Base-by-base conservation (phyloP, 1,140 invertebrate genomes). In the Bilobella aurantiaca region DNA sequence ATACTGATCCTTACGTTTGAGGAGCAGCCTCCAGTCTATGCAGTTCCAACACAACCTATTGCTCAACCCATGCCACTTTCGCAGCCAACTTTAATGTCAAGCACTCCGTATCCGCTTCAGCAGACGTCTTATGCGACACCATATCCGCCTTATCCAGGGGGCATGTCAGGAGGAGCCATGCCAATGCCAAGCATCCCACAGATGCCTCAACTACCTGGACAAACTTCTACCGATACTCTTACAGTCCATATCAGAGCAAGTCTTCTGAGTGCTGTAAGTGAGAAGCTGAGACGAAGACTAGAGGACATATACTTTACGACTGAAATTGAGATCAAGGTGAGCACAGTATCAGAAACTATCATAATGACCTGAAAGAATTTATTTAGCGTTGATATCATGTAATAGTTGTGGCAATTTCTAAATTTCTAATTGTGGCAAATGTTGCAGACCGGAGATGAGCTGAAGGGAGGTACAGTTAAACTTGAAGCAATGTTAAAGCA, bases 1-100 rank as follows among this genome's bases (percentile, higher is more conserved):
- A 84, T 95, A 34, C 90, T 99, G 87, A 88, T 90, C 63, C 82
- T 88, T 58, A 89, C 89, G 28, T 99, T 99, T 82, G 90, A 94
- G 34, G 94, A 98, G 66, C 82, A 89, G 70, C 95, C 95, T 61
- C 96, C 96, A 30, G 93, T 99, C 0, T 98, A 89, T 81, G 81
- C 88, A 1, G 87, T 85, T 1, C 66, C 59, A 1, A 60, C 56
- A 30, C 73, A 72, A 66, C 66, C 58, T 2, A 5, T 53, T 53
- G 49, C 49, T 53, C 49, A 53, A 53, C 12, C 49, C 5, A 53
- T 53, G 49, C 65, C 65, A 31, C 42, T 34, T 63, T 30, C 42
- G 79, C 56, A 62, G 56, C 62, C 58, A 70, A 74, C 73, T 64
- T 73, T 68, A 23, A 65, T 66, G 25, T 53, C 62, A 28, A 62